phyloP scores from a whole-genome alignment of 2,113 vertebrate genomes.

The Casuarius casuarius region DNA sequence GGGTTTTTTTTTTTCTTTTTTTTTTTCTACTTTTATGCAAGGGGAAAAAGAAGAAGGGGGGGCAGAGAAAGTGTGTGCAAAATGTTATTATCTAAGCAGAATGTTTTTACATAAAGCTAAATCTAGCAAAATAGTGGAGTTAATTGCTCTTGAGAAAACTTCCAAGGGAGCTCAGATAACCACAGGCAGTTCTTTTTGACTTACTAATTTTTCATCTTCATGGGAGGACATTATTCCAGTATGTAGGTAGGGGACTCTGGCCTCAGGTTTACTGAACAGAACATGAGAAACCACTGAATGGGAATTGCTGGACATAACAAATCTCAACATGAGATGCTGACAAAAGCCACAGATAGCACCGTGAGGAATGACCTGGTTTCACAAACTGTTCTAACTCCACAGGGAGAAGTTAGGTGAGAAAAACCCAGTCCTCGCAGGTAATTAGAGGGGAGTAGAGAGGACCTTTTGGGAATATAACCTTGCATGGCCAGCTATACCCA shows the following conservation, averaged over 20 bases:
- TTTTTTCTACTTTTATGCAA: background rate
- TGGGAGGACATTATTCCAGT: background rate
- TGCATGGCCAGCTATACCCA: background rate
- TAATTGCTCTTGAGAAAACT: background rate
- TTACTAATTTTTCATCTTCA: constrained; percentile 9
- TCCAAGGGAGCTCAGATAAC: background rate
- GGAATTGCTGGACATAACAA: background rate
- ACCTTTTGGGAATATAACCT: background rate
- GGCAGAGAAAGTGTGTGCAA: accelerated
- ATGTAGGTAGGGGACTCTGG: background rate
- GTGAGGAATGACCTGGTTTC: background rate
- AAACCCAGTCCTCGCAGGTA: background rate
- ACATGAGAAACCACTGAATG: background rate
- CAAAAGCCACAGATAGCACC: background rate
- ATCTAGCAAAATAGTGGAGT: background rate
- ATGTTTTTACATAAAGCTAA: background rate
- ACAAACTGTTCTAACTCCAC: background rate
- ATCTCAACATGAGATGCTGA: background rate
- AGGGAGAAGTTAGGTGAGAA: background rate
- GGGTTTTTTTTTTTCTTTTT: too few species aligned
- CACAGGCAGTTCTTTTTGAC: background rate
- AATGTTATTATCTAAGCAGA: background rate
- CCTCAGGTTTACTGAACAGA: background rate
- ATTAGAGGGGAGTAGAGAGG: background rate
- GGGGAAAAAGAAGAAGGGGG: too few species aligned